Conservation (phyloP, 2,797 vertebrate genomes). For the Eutrigla gurnardus region DNA sequence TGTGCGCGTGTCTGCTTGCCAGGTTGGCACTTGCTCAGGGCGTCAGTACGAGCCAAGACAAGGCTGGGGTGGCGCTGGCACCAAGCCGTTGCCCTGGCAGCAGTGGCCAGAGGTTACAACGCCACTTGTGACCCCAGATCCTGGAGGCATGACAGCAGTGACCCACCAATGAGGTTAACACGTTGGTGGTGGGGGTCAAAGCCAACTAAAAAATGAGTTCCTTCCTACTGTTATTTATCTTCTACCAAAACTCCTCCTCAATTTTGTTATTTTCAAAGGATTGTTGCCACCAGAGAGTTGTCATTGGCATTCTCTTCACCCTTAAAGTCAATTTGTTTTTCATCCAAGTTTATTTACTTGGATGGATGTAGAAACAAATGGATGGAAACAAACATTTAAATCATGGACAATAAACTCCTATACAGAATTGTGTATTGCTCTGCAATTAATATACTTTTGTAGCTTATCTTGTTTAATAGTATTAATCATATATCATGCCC, state of each 20-base stretch:
- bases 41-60: slow-evolving; percentile 62
- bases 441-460: neutral
- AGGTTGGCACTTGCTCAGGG: slow-evolving; percentile 61
- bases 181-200: neutral
- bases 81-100: slow-evolving; percentile 46
- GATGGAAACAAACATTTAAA: slow-evolving; percentile 4
- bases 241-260: neutral
- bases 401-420: neutral
- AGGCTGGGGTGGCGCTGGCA: slow-evolving; percentile 61
- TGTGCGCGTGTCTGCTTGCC: slow-evolving; percentile 47
- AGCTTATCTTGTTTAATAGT: neutral
- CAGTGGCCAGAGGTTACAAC: slow-evolving; percentile 58
- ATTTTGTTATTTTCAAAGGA: neutral
- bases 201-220: neutral
- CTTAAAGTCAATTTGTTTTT: slow-evolving; percentile 4
- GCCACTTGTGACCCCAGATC: slow-evolving; percentile 51
- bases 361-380: neutral
- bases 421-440: neutral
- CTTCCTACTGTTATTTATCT: neutral
- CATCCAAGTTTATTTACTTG: neutral
- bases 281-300: neutral
- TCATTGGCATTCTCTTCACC: slow-evolving; percentile 6
- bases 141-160: slow-evolving; percentile 29
- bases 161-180: slow-evolving; percentile 10
- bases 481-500: neutral